Evolutionary conservation across 1,140 invertebrate genomes (phyloP).

Genomic region (Pachypsylla venusta): DNA sequence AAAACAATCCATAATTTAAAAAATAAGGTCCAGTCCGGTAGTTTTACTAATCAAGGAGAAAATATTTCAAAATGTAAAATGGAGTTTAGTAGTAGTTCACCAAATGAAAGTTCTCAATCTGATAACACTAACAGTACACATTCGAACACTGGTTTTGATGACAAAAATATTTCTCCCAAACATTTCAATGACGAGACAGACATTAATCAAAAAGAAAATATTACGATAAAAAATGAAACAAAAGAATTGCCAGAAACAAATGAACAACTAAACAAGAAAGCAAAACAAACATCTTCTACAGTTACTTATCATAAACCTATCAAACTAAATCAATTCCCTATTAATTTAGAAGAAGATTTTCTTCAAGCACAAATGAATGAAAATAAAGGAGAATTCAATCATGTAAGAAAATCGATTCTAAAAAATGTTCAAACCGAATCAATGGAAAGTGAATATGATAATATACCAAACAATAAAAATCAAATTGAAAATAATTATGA

Average conservation of each 20-base stretch:
- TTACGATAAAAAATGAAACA: not conserved
- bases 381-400: not conserved
- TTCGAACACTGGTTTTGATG: not conserved
- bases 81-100: no score
- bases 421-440: not conserved
- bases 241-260: not conserved
- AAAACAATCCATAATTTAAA: not conserved
- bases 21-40: not conserved
- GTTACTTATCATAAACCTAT: not conserved
- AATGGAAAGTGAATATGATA: slow-evolving; percentile 9
- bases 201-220: not conserved
- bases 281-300: not conserved
- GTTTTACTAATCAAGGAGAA: no score
- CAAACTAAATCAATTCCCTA: not conserved
- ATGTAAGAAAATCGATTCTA: not conserved
- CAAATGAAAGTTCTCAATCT: no score
- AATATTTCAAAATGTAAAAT: no score
- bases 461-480: not conserved
- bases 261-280: not conserved
- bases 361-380: not conserved
- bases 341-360: not conserved
- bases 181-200: not conserved
- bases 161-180: not conserved
- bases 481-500: not conserved
- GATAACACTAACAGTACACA: no score